Evolutionary conservation across 2,797 vertebrate species (phyloP), one percentile per base, ranked within the genome.

Genomic region (Discoglossus pictus): DNA sequence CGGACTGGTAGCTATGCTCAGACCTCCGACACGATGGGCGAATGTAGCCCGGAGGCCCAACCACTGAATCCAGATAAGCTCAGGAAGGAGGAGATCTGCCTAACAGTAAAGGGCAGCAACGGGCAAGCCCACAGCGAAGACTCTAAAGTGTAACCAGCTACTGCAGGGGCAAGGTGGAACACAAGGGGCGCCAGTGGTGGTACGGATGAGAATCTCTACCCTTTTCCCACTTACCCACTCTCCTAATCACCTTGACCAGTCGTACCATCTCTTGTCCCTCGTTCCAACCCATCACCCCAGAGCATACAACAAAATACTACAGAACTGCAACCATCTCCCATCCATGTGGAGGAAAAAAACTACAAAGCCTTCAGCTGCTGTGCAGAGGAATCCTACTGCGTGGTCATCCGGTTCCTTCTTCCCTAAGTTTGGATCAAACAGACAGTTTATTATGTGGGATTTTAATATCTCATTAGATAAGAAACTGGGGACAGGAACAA

Each of bases 91-190:
- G 92, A 84, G 1, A 89, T 79, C 13, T 88, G 90, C 74, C 88
- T 92, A 76, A 92, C 92, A 25, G 79, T 91, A 74, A 92, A 93
- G 83, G 95, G 95, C 83, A 97, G 92, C 87, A 97, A 97, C 1
- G 92, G 94, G 84, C 97, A 94, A 72, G 92, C 91, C 60, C 81
- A 90, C 85, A 94, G 90, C 91, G 94, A 96, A 83, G 94, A 93
- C 84, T 93, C 95, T 84, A 93, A 88, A 79, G 95, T 95, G 90
- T 98, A 96, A 93, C 35, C 16, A 18, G 52, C 60, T 23, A 20
- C 20, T 12, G 2, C 3, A 20, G 53, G 34, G 58, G 43, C 24
- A 12, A 27, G 39, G 42, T 40, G 24, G 36, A 61, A 59, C 16
- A 25, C 38, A 31, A 53, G 55, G 27, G 46, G 35, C 44, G 38